Evolutionary conservation across 1,140 invertebrate genomes (phyloP), one percentile per base, ranked within the genome.

Genomic region (Harpegnathos saltator): DNA sequence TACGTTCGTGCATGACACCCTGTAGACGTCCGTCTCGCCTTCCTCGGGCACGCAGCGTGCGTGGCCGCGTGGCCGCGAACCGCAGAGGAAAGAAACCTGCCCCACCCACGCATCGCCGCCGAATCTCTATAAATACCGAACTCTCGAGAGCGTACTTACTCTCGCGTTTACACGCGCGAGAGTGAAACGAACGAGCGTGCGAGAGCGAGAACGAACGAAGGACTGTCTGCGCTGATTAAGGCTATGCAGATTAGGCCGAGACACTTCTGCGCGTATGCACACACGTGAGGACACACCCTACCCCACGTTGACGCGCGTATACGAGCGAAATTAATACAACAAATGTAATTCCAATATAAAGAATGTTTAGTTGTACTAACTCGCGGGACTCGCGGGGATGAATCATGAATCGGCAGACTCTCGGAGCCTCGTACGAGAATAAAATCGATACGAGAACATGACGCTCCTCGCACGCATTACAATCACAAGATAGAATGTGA

Each of bases 61-160:
- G 77, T 56, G 62, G 48, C 26, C 33, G 68, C 68, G 83, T 77
- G 73, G 56, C 44, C 59, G 85, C 66, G 56, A 74, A 84, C 61
- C 50, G 48, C 24, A 50, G 33, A 69, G 65, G 58, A 59, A 88
- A 68, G 74, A 74, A 85, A 89, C 78, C 74, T 84, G 88, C 88
- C 87, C 87, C 87, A 71, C 87, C 87, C 87, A 87, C 86, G 87
- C 88, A 68, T 86, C 62, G 88, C 38, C 82, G 66, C 82, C 84
- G 86, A 89, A 89, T 89, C 88, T 89, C 87, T 89, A 89, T 89
- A 89, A 89, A 89, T 89, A 89, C 48, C 86, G 29, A 59, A 63
- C 48, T 61, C 65, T 56, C 68, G 72, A 74, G 68, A 26, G 83
- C 62, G 24, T 44, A 48, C 59, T 72, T 78, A 83, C 65, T 38